Conservation (phyloP, 2,888 invertebrate genomes). For the Mimachlamys varia region DNA sequence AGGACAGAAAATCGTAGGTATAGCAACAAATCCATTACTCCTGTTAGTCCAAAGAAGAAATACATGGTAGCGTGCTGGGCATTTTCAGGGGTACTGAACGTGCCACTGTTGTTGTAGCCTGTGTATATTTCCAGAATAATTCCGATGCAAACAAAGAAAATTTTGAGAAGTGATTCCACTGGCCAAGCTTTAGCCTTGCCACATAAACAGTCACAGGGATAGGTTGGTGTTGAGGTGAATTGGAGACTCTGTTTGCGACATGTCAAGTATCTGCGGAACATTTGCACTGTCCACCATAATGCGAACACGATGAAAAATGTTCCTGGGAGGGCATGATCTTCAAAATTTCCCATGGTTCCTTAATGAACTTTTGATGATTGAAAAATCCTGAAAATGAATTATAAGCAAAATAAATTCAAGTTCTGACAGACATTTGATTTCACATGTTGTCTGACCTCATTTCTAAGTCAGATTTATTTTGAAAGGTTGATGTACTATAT, state of each 20-base stretch:
- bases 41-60: slow-evolving; percentile 81
- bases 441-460: too few species aligned
- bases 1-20: slow-evolving; percentile 76
- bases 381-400: background rate
- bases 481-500: too few species aligned
- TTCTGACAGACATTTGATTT: too few species aligned
- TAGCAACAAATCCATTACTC: slow-evolving; percentile 79
- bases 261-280: slow-evolving; percentile 65
- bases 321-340: slow-evolving; percentile 82
- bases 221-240: slow-evolving; percentile 59
- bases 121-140: slow-evolving; percentile 51
- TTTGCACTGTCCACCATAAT: slow-evolving; percentile 70
- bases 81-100: slow-evolving; percentile 78
- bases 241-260: slow-evolving; percentile 55
- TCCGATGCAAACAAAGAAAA: slow-evolving; percentile 51
- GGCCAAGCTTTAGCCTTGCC: slow-evolving; percentile 57
- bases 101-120: slow-evolving; percentile 75
- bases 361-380: background rate
- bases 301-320: slow-evolving; percentile 75
- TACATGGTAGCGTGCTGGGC: slow-evolving; percentile 83
- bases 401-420: background rate
- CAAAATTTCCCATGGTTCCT: slow-evolving; percentile 78
- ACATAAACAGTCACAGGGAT: slow-evolving; percentile 60
- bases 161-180: slow-evolving; percentile 53
- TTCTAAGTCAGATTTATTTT: too few species aligned